Percentiles rank a stretch among this genome's conserved stretches.
These are phyloP conservation scores for Teleogryllus oceanicus DNA, from an alignment of 2,888 invertebrate genomes.

Conservation along the genomic window DNA sequence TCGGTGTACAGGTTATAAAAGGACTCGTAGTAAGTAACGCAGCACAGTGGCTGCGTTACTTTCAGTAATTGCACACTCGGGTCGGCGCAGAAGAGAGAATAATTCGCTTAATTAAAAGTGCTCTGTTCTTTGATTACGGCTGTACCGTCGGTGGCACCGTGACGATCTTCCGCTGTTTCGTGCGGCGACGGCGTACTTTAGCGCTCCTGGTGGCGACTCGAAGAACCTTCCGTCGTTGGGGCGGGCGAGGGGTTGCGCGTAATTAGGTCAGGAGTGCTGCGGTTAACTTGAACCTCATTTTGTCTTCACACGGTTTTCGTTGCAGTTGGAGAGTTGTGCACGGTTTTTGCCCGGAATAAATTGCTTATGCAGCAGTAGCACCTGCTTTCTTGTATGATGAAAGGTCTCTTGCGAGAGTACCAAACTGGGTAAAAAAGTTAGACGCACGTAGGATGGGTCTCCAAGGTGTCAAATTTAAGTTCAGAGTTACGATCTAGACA, in stretches of 20 bases:
- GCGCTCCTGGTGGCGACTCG: not conserved
- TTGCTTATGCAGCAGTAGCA: too few relatives aligned
- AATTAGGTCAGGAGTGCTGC: not conserved
- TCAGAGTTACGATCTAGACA: too few relatives aligned
- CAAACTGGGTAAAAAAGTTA: too few relatives aligned
- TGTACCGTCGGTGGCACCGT: not conserved
- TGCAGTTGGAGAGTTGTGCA: not conserved
- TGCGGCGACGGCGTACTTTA: not conserved
- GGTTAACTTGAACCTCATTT: too few relatives aligned
- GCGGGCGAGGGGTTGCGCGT: not conserved
- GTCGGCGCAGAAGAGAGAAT: not conserved
- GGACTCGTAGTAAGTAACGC: not conserved
- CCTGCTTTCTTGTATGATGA: too few relatives aligned
- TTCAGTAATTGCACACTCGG: not conserved
- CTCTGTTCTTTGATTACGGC: constrained; percentile 10
- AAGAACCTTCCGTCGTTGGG: not conserved
- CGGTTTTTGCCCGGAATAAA: not conserved
- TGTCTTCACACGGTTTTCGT: too few relatives aligned
- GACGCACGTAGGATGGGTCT: too few relatives aligned
- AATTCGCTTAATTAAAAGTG: constrained; percentile 18
- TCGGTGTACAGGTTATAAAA: not conserved
- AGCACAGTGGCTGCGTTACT: not conserved
- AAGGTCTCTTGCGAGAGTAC: too few relatives aligned
- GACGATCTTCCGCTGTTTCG: not conserved
- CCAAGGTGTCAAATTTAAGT: too few relatives aligned